These are phyloP conservation scores for Patella depressa DNA, from an alignment of 2,888 invertebrate genomes.

Conservation along the genomic window DNA sequence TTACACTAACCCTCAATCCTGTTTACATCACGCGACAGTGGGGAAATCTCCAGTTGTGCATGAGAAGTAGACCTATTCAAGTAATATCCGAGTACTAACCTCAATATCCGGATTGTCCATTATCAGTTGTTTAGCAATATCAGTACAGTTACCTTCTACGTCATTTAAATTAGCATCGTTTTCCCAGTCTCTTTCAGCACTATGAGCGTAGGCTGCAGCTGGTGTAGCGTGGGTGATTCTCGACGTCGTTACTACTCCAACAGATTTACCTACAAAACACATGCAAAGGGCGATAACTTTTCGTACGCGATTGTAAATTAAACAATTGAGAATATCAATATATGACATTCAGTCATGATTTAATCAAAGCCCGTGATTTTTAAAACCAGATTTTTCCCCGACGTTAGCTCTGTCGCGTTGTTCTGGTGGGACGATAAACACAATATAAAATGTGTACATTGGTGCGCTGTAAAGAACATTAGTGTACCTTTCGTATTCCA, in stretches of 20 bases:
- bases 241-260: slow-evolving; percentile 54
- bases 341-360: no score
- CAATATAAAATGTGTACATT: no score
- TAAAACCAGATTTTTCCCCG: no score
- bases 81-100: slow-evolving; percentile 31
- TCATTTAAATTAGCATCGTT: slow-evolving; percentile 36
- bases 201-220: slow-evolving; percentile 49
- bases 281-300: no score
- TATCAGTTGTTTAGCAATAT: slow-evolving; percentile 57
- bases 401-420: no score
- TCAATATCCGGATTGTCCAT: slow-evolving; percentile 51
- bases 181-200: slow-evolving; percentile 52
- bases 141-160: slow-evolving; percentile 42
- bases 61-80: not conserved
- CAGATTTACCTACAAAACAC: slow-evolving; percentile 48
- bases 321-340: no score
- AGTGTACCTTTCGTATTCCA: no score
- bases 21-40: not conserved
- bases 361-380: no score
- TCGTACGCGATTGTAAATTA: no score
- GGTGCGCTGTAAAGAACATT: no score
- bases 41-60: not conserved
- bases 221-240: slow-evolving; percentile 59
- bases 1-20: no score
- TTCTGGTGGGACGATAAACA: no score